phyloP scores from a whole-genome alignment of 2,888 invertebrate genomes.

The Volucella inflata region DNA sequence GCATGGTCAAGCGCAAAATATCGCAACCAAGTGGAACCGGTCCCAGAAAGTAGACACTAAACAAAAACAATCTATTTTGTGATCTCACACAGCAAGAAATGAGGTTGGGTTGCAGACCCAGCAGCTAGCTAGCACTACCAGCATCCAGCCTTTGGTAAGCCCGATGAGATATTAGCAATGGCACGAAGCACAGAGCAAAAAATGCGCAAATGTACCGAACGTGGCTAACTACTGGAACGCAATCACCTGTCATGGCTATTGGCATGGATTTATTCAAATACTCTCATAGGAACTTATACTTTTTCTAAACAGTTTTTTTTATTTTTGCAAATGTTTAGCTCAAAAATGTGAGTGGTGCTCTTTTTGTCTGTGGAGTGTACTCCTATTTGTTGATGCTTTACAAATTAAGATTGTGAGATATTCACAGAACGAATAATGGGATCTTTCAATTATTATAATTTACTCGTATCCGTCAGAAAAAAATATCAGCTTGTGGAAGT shows the following conservation, averaged over 20 bases:
- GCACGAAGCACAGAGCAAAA: slow-evolving; percentile 39
- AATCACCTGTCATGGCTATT: slow-evolving; percentile 52
- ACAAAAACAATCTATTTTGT: slow-evolving; percentile 48
- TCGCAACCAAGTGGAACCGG: slow-evolving; percentile 78
- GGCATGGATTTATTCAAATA: slow-evolving; percentile 8
- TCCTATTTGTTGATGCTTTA: too few species aligned
- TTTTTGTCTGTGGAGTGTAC: too few species aligned
- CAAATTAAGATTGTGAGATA: too few species aligned
- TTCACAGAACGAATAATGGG: slow-evolving; percentile 5
- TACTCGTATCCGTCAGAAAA: too few species aligned
- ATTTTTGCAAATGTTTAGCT: too few species aligned
- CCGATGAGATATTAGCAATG: slow-evolving; percentile 41
- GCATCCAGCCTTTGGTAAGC: slow-evolving; percentile 29
- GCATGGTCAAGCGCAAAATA: slow-evolving; percentile 81
- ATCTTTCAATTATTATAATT: too few species aligned
- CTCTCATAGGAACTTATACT: not conserved
- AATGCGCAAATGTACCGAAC: slow-evolving; percentile 28
- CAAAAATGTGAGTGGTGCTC: too few species aligned
- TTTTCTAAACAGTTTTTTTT: too few species aligned
- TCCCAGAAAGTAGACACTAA: slow-evolving; percentile 53
- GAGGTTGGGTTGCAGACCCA: slow-evolving; percentile 41
- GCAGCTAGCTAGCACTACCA: slow-evolving; percentile 29
- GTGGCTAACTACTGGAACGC: slow-evolving; percentile 63
- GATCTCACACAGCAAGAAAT: slow-evolving; percentile 50
- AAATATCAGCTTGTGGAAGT: too few species aligned